A percentile compares a stretch with the other conserved stretches of the same genome.
phyloP scores from a whole-genome alignment of 1,140 invertebrate species.

The Centruroides vittatus region DNA sequence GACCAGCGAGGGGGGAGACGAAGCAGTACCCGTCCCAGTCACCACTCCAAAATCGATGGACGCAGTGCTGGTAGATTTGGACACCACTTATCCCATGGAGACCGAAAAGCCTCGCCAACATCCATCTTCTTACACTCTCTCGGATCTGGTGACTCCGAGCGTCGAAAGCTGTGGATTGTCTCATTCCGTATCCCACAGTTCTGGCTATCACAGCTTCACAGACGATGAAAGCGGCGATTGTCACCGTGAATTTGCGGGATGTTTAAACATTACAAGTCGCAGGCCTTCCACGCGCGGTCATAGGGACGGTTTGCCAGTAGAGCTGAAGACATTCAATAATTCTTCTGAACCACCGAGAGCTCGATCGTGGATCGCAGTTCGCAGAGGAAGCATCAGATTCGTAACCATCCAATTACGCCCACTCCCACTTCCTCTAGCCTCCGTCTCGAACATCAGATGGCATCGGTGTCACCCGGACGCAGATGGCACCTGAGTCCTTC shows the following conservation, averaged over 20 bases:
- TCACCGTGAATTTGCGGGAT: slow-evolving; percentile 17
- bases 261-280: slow-evolving; percentile 4
- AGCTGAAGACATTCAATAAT: slow-evolving; percentile 14
- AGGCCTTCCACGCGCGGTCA: slow-evolving; percentile 3
- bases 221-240: slow-evolving; percentile 18
- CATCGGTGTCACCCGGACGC: not conserved
- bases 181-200: slow-evolving; percentile 20
- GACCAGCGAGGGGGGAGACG: slow-evolving; percentile 12
- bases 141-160: slow-evolving; percentile 15
- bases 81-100: not conserved
- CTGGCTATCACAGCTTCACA: slow-evolving; percentile 20
- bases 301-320: slow-evolving; percentile 1
- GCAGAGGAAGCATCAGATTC: slow-evolving; percentile 7
- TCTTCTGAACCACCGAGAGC: slow-evolving; percentile 6
- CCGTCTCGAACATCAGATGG: not conserved
- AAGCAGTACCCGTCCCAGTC: slow-evolving; percentile 2
- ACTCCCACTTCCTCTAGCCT: not conserved
- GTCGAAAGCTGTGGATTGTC: slow-evolving; percentile 15
- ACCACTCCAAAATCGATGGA: not conserved
- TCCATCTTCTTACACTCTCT: slow-evolving; percentile 16
- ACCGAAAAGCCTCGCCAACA: too few species aligned
- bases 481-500: slow-evolving; percentile 9
- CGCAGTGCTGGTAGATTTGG: slow-evolving; percentile 8
- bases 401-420: slow-evolving; percentile 10
- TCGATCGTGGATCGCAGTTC: slow-evolving; percentile 14